These are phyloP conservation scores for Denticeps clupeoides DNA, from an alignment of 2,797 vertebrate species.

Conservation along the genomic window DNA sequence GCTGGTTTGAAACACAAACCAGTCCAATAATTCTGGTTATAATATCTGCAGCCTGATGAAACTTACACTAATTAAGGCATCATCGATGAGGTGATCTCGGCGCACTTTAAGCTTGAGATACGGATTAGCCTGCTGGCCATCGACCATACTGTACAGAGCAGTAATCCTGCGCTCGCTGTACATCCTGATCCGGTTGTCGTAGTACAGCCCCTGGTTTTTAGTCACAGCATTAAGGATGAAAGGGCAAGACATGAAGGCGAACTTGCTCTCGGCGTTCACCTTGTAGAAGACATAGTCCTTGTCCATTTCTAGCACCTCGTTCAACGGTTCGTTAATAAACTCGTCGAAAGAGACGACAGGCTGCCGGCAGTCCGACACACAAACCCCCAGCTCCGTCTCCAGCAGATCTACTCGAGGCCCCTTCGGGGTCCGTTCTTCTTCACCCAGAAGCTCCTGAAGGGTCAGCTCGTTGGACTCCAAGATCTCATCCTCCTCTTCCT, in stretches of 20 bases:
- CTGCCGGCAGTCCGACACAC: conserved; percentile 76
- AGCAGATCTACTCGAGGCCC: conserved; percentile 82
- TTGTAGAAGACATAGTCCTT: conserved; percentile 99
- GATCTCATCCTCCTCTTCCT: conserved; percentile 90
- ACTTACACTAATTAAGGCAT: conserved; percentile 94
- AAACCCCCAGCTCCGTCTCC: conserved; percentile 85
- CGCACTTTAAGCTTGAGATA: conserved; percentile 92
- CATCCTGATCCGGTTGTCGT: conserved; percentile 97
- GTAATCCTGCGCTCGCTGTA: conserved; percentile 96
- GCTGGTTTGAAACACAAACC: too few relatives aligned
- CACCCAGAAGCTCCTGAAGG: conserved; percentile 88
- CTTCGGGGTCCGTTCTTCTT: conserved; percentile 88
- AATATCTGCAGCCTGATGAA: rapidly evolving
- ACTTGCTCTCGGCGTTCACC: conserved; percentile 94
- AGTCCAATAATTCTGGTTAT: not conserved
- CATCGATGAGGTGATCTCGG: conserved; percentile 95
- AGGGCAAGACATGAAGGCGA: conserved; percentile 97
- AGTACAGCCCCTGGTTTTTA: conserved; percentile 94
- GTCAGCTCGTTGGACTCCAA: conserved; percentile 86
- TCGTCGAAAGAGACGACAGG: conserved; percentile 92
- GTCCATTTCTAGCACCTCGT: conserved; percentile 98
- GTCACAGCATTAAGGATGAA: conserved; percentile 92
- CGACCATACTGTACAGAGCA: conserved; percentile 95
- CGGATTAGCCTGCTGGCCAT: conserved; percentile 89
- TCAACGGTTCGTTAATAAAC: conserved; percentile 92